Evolutionary conservation across 2,797 vertebrate genomes (phyloP).

Genomic region (Smutsia temminckii): DNA sequence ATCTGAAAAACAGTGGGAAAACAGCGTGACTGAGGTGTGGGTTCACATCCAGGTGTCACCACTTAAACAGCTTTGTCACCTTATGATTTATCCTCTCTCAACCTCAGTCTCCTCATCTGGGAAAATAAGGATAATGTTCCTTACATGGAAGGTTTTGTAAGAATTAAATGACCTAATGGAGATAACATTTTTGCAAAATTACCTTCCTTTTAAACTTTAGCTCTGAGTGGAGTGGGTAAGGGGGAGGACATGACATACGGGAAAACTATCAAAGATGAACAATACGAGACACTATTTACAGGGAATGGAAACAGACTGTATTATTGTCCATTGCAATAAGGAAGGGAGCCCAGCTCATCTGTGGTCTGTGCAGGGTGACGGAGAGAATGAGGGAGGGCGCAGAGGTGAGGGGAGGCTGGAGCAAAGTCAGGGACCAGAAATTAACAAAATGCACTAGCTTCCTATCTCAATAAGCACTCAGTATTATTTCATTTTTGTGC

Average conservation of each 20-base stretch:
- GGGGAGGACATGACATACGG: too few species aligned
- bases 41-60: neutral
- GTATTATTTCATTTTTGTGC: neutral
- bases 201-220: neutral
- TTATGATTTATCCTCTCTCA: neutral
- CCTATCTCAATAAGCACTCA: neutral
- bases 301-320: neutral
- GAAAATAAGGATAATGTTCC: neutral
- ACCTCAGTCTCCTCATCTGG: neutral
- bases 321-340: too few species aligned
- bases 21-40: neutral
- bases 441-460: neutral
- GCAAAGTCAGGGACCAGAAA: too few species aligned
- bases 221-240: neutral
- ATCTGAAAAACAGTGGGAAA: neutral
- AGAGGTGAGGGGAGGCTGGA: too few species aligned
- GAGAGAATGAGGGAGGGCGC: too few species aligned
- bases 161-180: neutral
- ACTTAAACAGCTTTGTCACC: neutral
- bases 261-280: neutral
- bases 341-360: neutral
- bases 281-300: neutral
- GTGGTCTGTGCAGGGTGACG: fast-evolving
- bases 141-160: neutral
- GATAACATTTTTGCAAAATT: neutral